Base-by-base conservation (phyloP, 2,888 invertebrate genomes). In the Tetropium fuscum region DNA sequence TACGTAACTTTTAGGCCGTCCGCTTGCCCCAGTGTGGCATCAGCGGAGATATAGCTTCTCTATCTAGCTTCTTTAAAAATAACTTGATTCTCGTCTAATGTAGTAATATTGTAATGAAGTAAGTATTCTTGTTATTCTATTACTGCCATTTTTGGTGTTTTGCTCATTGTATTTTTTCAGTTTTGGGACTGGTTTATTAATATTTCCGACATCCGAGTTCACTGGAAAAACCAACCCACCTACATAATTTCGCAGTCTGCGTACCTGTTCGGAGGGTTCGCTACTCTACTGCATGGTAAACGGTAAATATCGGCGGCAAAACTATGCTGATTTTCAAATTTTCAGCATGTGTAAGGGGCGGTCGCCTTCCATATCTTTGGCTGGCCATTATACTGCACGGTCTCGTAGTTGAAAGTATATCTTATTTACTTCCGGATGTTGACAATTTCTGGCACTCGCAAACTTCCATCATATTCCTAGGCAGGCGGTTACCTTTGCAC, bases 371-470 rank as follows among this genome's bases (percentile, higher is more conserved):
- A 0, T 91, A 89, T 80, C 83, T 92, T 49, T 93, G 93, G 93
- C 70, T 93, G 11, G 88, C 85, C 0, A 87, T 88, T 0, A 76
- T 91, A n/a, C 78, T 91, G 1, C 92, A 93, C 74, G 93, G 93
- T 1, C 68, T 92, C 1, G 84, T 88, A 0, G 87, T 91, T 19
- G 93, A 93, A 80, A 85, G 86, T 68, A 83, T 92, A 74, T 88
- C 88, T 66, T 89, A 92, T 74, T 84, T 85, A 63, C 72, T 90
- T 13, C 91, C 92, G 0, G 90, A 92, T 61, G 88, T 90, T 60
- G 91, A 93, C 80, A 93, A 91, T 77, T 93, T 92, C 80, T 94
- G 93, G 93, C 93, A 93, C 76, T 90, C 92, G 0, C 91, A 90
- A 81, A 87, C 90, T 1, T 88, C 90, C 0, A 78, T 93, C 18